Percentiles rank a stretch among this genome's conserved stretches.
Conservation (phyloP, 1,140 invertebrate species). For the Pantala flavescens region DNA sequence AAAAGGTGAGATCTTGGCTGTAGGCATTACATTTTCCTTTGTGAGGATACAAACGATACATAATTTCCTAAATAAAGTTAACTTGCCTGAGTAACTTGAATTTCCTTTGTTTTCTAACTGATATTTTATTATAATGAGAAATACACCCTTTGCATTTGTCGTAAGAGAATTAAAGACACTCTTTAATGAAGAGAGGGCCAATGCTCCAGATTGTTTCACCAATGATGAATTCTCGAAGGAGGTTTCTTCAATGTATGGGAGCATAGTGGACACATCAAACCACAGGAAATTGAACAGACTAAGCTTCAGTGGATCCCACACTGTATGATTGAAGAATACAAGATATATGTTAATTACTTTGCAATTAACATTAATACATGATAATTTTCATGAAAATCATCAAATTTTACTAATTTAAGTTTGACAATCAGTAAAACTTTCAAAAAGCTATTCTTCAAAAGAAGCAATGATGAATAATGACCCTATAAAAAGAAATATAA, state of each 20-base stretch:
- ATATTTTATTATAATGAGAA: constrained; percentile 66
- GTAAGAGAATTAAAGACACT: constrained; percentile 85
- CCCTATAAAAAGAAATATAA: no score
- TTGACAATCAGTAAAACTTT: no score
- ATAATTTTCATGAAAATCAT: no score
- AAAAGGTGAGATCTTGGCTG: no score
- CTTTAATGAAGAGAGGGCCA: constrained; percentile 72
- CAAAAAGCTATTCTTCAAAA: no score
- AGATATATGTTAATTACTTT: no score
- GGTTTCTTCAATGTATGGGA: constrained; percentile 75
- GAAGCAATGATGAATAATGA: no score
- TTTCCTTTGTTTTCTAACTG: constrained; percentile 63
- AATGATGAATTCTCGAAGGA: constrained; percentile 77
- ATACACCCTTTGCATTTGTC: constrained; percentile 76
- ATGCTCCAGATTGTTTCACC: constrained; percentile 62
- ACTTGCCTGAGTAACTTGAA: constrained; percentile 59
- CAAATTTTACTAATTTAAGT: no score
- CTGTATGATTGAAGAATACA: constrained; percentile 42
- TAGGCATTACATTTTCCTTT: no score
- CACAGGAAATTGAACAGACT: constrained; percentile 78
- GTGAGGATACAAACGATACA: no score
- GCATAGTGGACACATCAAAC: constrained; percentile 77
- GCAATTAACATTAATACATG: no score
- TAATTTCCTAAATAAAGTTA: no score
- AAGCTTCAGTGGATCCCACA: constrained; percentile 79